Evolutionary conservation across 1,140 invertebrate genomes (phyloP).

Genomic region (Drosophila chauvacae): DNA sequence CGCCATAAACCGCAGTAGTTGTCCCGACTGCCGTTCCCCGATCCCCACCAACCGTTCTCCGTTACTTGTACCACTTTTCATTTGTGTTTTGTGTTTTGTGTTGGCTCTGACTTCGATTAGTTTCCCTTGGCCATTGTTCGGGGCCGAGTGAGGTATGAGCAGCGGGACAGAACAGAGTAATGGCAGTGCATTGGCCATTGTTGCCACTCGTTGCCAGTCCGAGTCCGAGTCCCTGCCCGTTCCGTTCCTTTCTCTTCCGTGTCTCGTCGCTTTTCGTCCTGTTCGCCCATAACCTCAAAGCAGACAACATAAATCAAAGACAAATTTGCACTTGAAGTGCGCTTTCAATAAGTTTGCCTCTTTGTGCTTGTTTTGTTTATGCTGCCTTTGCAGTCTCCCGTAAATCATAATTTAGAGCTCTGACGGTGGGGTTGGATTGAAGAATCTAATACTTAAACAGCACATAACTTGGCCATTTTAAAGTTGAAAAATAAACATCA

Average conservation of each 20-base stretch:
- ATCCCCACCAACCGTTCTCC: not conserved
- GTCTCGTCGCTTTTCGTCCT: slow-evolving; percentile 18
- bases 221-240: slow-evolving; percentile 5
- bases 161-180: not conserved
- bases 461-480: slow-evolving; percentile 42
- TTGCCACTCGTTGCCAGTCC: slow-evolving; percentile 41
- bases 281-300: slow-evolving; percentile 64
- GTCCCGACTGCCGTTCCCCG: not conserved
- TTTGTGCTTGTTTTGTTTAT: slow-evolving; percentile 31
- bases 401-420: slow-evolving; percentile 71
- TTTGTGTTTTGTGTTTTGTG: slow-evolving; percentile 12
- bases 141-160: slow-evolving; percentile 3
- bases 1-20: slow-evolving; percentile 64
- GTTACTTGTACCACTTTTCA: slow-evolving; percentile 34
- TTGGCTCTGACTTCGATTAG: slow-evolving; percentile 62
- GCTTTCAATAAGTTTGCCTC: slow-evolving; percentile 68
- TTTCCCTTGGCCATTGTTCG: slow-evolving; percentile 48
- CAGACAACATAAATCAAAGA: slow-evolving; percentile 76
- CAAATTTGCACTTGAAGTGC: slow-evolving; percentile 76
- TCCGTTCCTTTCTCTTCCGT: not conserved
- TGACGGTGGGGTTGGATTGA: not conserved
- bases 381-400: slow-evolving; percentile 28
- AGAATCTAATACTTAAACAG: slow-evolving; percentile 20
- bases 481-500: slow-evolving; percentile 1
- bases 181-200: slow-evolving; percentile 58